Conservation (phyloP, 64 coral and sea anemone genomes). For the Catalaphyllia jardinei region DNA sequence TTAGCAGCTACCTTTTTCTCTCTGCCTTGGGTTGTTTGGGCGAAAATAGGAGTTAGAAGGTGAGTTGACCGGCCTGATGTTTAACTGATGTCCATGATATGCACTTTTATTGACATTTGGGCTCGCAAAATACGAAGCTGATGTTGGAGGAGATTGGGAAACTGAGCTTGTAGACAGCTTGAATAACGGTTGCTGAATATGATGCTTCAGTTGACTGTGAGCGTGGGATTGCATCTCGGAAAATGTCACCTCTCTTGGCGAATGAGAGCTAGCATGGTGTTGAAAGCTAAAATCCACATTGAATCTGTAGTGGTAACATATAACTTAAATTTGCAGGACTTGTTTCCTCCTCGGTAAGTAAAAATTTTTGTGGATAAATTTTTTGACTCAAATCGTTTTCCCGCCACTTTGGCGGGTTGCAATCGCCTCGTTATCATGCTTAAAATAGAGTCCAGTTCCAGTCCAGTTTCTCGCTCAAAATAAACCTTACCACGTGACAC, state of each 20-base stretch:
- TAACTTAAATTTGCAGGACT: neutral
- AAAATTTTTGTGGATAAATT: neutral
- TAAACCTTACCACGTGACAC: slow-evolving; percentile 60
- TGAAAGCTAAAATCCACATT: neutral
- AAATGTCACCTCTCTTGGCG: slow-evolving; percentile 9
- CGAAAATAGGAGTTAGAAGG: slow-evolving; percentile 67
- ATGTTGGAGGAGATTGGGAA: slow-evolving; percentile 54
- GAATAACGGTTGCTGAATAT: slow-evolving; percentile 96
- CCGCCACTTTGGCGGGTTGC: slow-evolving; percentile 51
- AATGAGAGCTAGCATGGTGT: slow-evolving; percentile 1
- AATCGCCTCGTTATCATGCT: slow-evolving; percentile 41
- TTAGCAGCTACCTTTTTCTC: slow-evolving; percentile 68
- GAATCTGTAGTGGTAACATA: neutral
- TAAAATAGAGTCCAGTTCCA: neutral
- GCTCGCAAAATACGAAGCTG: slow-evolving; percentile 29
- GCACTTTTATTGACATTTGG: slow-evolving; percentile 40
- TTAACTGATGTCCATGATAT: slow-evolving; percentile 66
- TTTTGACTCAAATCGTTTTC: slow-evolving; percentile 26
- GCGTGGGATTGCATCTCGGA: slow-evolving; percentile 58
- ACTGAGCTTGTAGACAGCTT: slow-evolving; percentile 73
- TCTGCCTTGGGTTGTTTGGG: slow-evolving; percentile 70
- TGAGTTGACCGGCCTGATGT: slow-evolving; percentile 64
- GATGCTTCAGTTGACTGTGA: slow-evolving; percentile 64
- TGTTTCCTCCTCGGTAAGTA: neutral
- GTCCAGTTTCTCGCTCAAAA: neutral